phyloP scores from a whole-genome alignment of 2,113 vertebrate species.

The Ardeotis arabs region DNA sequence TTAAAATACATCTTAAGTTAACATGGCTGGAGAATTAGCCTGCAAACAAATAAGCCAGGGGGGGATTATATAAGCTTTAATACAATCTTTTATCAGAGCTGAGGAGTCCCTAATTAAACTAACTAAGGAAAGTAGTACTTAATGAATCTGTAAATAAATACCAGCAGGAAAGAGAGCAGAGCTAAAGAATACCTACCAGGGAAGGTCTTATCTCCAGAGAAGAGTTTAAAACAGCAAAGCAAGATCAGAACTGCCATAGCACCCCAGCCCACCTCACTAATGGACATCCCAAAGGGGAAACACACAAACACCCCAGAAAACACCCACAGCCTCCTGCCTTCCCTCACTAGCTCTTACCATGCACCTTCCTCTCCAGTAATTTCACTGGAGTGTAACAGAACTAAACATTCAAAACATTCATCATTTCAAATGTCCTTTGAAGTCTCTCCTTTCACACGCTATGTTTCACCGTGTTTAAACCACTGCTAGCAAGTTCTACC shows the following conservation, averaged over 20 bases:
- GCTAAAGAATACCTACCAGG: neutral
- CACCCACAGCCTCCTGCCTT: neutral
- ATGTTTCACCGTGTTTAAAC: neutral
- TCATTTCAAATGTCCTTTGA: neutral
- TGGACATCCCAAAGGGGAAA: neutral
- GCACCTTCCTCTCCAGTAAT: neutral
- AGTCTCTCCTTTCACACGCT: neutral
- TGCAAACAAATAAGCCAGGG: slow-evolving; percentile 29
- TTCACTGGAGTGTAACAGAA: neutral
- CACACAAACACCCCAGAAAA: neutral
- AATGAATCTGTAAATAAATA: slow-evolving; percentile 40
- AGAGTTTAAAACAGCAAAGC: neutral
- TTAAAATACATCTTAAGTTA: neutral
- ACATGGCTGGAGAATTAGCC: slow-evolving; percentile 6
- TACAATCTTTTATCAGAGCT: slow-evolving; percentile 24
- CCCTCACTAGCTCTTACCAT: neutral
- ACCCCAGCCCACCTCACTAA: neutral
- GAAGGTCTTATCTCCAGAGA: neutral
- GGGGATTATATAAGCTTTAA: slow-evolving; percentile 27
- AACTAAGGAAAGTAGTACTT: slow-evolving; percentile 22
- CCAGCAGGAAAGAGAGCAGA: neutral
- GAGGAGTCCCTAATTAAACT: slow-evolving; percentile 42
- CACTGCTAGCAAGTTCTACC: neutral
- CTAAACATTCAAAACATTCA: neutral
- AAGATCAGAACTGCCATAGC: neutral